Conservation (phyloP, 1,140 invertebrate species). For the Drosophila ficusphila region DNA sequence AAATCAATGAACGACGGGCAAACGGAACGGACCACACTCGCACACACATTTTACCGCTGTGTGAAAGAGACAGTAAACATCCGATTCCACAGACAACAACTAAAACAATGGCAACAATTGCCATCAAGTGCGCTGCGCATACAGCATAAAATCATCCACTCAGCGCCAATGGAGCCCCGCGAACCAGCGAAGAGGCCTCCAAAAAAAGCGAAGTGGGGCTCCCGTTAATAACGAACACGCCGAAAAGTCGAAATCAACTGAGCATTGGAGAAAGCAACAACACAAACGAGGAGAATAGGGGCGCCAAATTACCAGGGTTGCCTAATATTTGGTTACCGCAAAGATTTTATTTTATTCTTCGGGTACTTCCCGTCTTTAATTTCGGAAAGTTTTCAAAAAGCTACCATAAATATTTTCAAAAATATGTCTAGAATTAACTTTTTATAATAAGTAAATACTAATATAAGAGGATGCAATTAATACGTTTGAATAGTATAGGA, state of each 20-base stretch:
- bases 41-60: constrained; percentile 50
- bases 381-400: not conserved
- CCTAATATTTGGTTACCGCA: not conserved
- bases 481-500: too few relatives aligned
- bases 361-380: not conserved
- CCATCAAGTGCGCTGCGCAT: constrained; percentile 66
- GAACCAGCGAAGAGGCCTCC: constrained; percentile 33
- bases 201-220: constrained; percentile 27
- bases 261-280: constrained; percentile 3
- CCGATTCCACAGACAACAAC: constrained; percentile 41
- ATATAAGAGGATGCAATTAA: too few relatives aligned
- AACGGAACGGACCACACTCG: constrained; percentile 65
- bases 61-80: constrained; percentile 37
- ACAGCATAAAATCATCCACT: constrained; percentile 48
- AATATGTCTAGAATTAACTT: too few relatives aligned
- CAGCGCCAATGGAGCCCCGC: constrained; percentile 12
- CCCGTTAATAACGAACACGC: constrained; percentile 9
- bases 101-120: constrained; percentile 69
- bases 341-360: not conserved
- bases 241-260: constrained; percentile 34
- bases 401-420: too few relatives aligned
- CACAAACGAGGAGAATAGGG: constrained; percentile 12
- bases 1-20: constrained; percentile 80
- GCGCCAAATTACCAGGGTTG: constrained; percentile 12
- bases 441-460: too few relatives aligned